Evolutionary conservation across 2,888 invertebrate genomes (phyloP), one percentile per base, ranked within the genome.

Genomic region (Ormyrus pomaceus): DNA sequence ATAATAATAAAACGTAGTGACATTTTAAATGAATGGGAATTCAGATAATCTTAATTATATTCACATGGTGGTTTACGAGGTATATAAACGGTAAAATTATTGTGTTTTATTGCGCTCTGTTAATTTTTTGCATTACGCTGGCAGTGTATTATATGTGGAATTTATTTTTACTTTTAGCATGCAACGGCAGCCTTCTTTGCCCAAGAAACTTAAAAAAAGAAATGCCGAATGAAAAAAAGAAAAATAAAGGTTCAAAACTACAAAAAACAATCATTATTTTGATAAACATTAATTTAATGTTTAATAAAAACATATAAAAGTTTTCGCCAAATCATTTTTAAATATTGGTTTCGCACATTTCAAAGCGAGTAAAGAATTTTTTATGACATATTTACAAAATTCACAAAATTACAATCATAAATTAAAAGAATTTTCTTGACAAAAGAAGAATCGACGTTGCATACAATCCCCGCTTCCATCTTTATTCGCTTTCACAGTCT

Each of bases 51-150:
- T 72, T 10, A 72, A 72, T 13, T 65, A 59, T 48, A 68, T 61
- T 55, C 2, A 8, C 55, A 66, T 50, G 53, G 53, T 13, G 34
- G 13, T 53, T 6, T 58, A 59, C 65, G 84, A 84, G 85, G 84
- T 86, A 86, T 84, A 83, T 85, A 83, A 84, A 82, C 79, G 84
- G 84, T 84, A 83, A 79, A 82, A 81, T 83, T 75, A 72, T 80
- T 78, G 58, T 77, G 55, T 71, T 9, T 58, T 53, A 73, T 72
- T 78, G 51, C 68, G 51, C 55, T 51, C 58, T 53, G 19, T 61
- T 61, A 34, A 34, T 62, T 51, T 46, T 45, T 77, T 46, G n/a
- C 62, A 50, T 56, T 65, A 53, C 11, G 34, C 11, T 59, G 55
- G 68, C 53, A 68, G 46, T 58, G 51, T 45, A 65, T 50, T 11